A percentile compares a stretch with the other conserved stretches of the same genome.
Conservation (phyloP, 2,797 vertebrate species). For the Coregonus suidteri region DNA sequence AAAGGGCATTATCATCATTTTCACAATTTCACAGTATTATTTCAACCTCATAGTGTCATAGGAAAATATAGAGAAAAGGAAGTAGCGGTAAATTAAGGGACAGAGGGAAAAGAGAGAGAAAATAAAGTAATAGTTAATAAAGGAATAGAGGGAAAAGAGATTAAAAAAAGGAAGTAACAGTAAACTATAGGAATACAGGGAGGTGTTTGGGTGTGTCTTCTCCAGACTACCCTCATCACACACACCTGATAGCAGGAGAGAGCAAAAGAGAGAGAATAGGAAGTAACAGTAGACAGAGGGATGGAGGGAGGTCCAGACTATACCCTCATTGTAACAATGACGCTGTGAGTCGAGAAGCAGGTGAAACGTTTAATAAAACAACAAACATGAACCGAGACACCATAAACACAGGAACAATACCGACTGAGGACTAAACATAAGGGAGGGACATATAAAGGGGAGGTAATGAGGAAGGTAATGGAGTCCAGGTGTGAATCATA, state of each 20-base stretch:
- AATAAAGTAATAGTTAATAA: constrained; percentile 24
- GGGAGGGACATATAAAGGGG: no score
- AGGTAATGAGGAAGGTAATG: no score
- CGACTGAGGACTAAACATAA: no score
- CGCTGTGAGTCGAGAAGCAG: no score
- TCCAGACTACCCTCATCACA: neutral
- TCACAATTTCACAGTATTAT: no score
- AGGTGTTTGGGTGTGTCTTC: neutral
- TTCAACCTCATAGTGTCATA: no score
- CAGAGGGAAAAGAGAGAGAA: constrained; percentile 15
- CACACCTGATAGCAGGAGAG: neutral
- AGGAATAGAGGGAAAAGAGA: neutral
- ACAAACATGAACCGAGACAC: no score
- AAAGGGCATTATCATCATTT: no score
- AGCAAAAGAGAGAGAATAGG: neutral
- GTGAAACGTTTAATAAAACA: no score
- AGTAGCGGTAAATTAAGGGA: neutral
- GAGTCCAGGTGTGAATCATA: no score
- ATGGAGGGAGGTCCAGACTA: neutral
- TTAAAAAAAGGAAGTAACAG: neutral
- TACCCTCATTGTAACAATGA: neutral
- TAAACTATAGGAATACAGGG: no score
- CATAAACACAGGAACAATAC: no score
- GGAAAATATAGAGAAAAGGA: neutral
- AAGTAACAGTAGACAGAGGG: neutral